Base-by-base conservation (phyloP, 2,797 vertebrate genomes). In the Poecilia wingei region DNA sequence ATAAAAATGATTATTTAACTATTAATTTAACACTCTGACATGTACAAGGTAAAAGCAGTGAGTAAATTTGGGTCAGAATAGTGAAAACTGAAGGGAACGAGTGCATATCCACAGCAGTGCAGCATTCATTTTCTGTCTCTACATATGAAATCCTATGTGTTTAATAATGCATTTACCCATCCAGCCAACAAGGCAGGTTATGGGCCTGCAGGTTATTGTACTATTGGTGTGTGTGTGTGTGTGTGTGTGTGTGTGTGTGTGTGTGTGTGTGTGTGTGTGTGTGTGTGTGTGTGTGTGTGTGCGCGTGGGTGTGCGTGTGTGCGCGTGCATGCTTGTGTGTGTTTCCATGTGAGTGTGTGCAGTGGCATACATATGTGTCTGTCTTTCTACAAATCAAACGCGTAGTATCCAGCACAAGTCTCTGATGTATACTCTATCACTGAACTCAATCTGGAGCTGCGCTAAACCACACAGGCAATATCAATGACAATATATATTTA, bases 121-220 rank as follows among this genome's bases (percentile, higher is more conserved):
- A 82, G 79, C 91, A 86, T 90, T 88, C 86, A 86, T 91, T 88
- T 90, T 88, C 89, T 91, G 74, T 87, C 87, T 92, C 87, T 92
- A 91, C 92, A 91, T 90, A 90, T 90, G 83, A 91, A 93, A 87
- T 87, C 81, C 87, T 88, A 72, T 81, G 87, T 91, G 92, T 94
- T 94, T 93, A 95, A 93, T 94, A 92, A 94, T 93, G 90, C 87
- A 92, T 91, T 79, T 75, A 77, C 82, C 81, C 82, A 87, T 87
- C 88, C 88, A 86, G 89, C 82, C 91, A 89, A 90, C 87, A 80
- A 91, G 93, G 82, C 88, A 88, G 84, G 91, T 91, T 94, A 84
- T 80, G 84, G 87, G 84, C 85, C 91, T 91, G 90, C 83, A 90
- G 89, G 90, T 91, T 88, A 87, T 83, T 89, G 69, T 86, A 76